Base-by-base conservation (phyloP, 2,113 vertebrate genomes). In the Nothoprocta pentlandii region DNA sequence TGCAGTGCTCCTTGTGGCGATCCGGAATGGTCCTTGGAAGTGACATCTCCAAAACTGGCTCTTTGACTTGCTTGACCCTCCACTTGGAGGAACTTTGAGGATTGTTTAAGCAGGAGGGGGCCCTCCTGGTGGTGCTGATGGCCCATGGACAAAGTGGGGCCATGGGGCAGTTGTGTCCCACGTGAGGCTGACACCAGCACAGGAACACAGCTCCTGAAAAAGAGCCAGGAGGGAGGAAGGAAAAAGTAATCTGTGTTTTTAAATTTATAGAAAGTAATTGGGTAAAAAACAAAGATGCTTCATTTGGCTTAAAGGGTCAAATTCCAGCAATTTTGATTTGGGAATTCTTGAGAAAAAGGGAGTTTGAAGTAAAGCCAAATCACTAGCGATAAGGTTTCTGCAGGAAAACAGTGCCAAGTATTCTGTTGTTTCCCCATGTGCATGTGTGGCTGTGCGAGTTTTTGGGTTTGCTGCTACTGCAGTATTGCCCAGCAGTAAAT, bases 271-370 rank as follows among this genome's bases (percentile, higher is more conserved):
- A 73, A 78, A 68, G 53, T 44, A 15, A 19, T 47, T 73, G 61
- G 10, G 34, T 79, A 81, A 89, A 85, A 92, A 78, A 32, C 19
- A 88, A 62, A 90, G 73, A 59, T 0, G 0, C 46, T 85, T 59
- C 12, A 71, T 91, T 95, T 62, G 34, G 30, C 89, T 93, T 64
- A 20, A 78, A 49, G 77, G 46, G 64, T 49, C 30, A 71, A 61
- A 86, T 92, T 92, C 90, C 88, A 79, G 73, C 32, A 93, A 80
- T 26, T 2, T 2, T 58, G 32, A 64, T 88, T 71, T 86, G 68
- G 53, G 95, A 79, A 87, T 96, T 80, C 69, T 76, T 86, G 58
- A 58, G 70, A 83, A 46, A 88, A 76, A 64, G 58, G 66, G 76
- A 93, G 36, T 17, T 32, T 1, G 3, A 0, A 3, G 12, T 32